Base-by-base conservation (phyloP, 1,140 invertebrate species). In the Apocrypta bakeri region DNA sequence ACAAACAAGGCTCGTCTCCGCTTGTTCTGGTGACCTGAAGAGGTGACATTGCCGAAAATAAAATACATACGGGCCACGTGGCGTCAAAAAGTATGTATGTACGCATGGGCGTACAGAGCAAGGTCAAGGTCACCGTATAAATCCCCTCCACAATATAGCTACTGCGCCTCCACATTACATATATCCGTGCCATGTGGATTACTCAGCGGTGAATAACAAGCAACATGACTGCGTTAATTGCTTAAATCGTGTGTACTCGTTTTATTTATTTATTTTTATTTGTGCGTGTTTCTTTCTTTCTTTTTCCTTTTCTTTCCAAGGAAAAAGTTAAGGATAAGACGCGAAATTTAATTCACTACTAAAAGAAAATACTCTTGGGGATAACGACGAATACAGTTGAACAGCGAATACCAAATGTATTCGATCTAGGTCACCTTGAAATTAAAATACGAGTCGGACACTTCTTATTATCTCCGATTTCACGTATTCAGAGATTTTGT, bases 1-100 rank as follows among this genome's bases (percentile, higher is more conserved):
- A 25, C 33, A 63, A 72, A 80, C n/a, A 80, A 72, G 31, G 31
- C 29, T 33, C 48, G 48, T 48, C 42, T 12, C 48, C 33, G 37
- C 72, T 66, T 37, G 17, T 69, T 24, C 29, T 75, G 86, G 83
- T 87, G 87, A 88, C 87, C 87, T 77, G 83, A 80, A 40, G 72
- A 79, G 82, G 76, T 87, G 87, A 88, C 89, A 88, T 89, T 89
- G 89, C 87, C 89, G 80, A 90, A 91, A 89, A 87, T 88, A 87
- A 88, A 31, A 25, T 25, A 14, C 21, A 78, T 85, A 84, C 85
- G 86, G 83, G 83, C 86, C 76, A 42, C 48, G 48, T 17, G 48
- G 21, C 21, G 21, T 21, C 14, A 21, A 56, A 21, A 56, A 56
- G 48, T 56, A 17, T 56, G 48, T 56, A 17, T 56, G 48, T 48